Conservation (phyloP, 2,888 invertebrate species). For the Watsonalla binaria region DNA sequence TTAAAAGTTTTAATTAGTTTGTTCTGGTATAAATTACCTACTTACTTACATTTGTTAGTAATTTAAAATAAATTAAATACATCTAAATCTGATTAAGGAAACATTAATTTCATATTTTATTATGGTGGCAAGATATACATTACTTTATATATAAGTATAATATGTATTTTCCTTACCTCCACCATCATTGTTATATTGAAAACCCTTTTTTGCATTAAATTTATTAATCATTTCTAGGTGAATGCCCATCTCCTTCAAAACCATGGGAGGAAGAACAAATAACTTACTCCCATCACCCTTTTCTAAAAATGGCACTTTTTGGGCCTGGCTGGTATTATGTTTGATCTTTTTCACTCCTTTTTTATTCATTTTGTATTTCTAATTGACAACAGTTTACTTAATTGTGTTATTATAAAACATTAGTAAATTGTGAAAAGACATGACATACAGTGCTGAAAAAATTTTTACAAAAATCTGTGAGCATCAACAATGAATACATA, state of each 20-base stretch:
- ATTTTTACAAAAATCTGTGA: too few relatives aligned
- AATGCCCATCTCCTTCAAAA: conserved; percentile 67
- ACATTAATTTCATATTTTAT: too few relatives aligned
- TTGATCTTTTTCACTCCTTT: conserved; percentile 19
- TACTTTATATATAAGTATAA: too few relatives aligned
- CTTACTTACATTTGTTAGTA: too few relatives aligned
- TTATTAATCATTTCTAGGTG: conserved; percentile 37
- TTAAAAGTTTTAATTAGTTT: too few relatives aligned
- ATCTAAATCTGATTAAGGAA: too few relatives aligned
- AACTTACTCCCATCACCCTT: conserved; percentile 42
- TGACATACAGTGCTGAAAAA: too few relatives aligned
- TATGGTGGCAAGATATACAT: too few relatives aligned
- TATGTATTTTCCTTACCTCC: conserved; percentile 3
- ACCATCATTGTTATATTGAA: not conserved
- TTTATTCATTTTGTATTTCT: conserved; percentile 23
- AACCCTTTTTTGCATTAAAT: conserved; percentile 9
- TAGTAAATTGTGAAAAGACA: too few relatives aligned
- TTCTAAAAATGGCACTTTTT: conserved; percentile 11
- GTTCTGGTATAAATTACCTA: too few relatives aligned
- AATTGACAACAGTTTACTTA: conserved; percentile 9
- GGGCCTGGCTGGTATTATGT: not conserved
- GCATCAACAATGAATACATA: too few relatives aligned
- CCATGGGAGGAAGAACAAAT: conserved; percentile 63
- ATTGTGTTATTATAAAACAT: not conserved
- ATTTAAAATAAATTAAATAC: too few relatives aligned